Conservation (phyloP, 2,797 vertebrate genomes). For the Microhierax caerulescens region DNA sequence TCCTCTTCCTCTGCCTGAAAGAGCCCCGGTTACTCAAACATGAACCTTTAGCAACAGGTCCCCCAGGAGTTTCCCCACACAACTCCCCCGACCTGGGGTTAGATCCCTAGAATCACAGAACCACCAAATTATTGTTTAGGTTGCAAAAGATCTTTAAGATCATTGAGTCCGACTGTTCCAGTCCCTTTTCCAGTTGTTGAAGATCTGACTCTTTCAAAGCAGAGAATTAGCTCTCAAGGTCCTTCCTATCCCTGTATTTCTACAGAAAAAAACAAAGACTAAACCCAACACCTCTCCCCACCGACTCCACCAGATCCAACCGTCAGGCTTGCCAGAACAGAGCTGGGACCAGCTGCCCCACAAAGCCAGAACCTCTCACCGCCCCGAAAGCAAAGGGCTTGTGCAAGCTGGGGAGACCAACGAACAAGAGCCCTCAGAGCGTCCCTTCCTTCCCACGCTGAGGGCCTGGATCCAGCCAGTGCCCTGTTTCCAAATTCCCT, state of each 20-base stretch:
- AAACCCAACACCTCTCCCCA: background rate
- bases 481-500: background rate
- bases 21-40: background rate
- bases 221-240: background rate
- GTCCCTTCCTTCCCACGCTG: background rate
- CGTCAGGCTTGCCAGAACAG: background rate
- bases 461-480: background rate
- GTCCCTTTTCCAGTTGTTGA: background rate
- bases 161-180: too few relatives aligned
- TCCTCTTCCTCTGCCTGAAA: constrained; percentile 83
- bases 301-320: background rate
- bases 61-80: background rate
- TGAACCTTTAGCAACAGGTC: background rate
- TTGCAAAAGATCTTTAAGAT: too few relatives aligned
- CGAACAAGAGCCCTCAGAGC: background rate
- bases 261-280: background rate
- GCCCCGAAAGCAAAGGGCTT: background rate
- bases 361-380: background rate
- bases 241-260: background rate
- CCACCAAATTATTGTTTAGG: too few relatives aligned
- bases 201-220: background rate
- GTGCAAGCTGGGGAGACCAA: background rate
- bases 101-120: too few relatives aligned
- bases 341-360: background rate
- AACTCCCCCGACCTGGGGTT: fast-evolving